Base-by-base conservation (phyloP, 2,888 invertebrate genomes). In the Leptinotarsa tumamoca region DNA sequence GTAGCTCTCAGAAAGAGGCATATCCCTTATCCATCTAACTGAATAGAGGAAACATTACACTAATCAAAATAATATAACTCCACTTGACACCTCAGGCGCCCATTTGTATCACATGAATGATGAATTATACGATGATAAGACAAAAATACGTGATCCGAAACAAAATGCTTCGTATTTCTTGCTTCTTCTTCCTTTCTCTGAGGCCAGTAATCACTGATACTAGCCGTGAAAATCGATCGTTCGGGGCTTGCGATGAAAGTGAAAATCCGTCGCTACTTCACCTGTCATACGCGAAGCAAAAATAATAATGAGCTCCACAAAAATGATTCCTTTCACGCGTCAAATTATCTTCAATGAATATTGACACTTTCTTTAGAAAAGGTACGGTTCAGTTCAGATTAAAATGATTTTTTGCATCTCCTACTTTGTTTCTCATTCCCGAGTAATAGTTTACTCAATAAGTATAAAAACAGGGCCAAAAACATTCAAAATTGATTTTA, bases 71-170 rank as follows among this genome's bases (percentile, higher is more conserved):
- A 73, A 76, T 76, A 76, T 76, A 73, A 71, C 67, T 76, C 71
- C 73, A 63, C 74, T 77, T 77, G 71, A 74, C 85, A 85, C 85
- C 84, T 83, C 75, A 79, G 82, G 81, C 82, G 80, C 80, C 83
- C 84, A 83, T 84, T 85, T 86, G 84, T 85, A 85, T 84, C 83
- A 80, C 82, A 83, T 82, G 84, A 86, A 85, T 87, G 85, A 86
- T 86, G 86, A 86, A 87, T 86, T 86, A 85, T 83, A 82, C 82
- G 81, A 82, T 85, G 85, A 86, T 86, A 86, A 85, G 84, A 84
- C 83, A 84, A 85, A 86, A 85, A 84, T 85, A 86, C 87, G 86
- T 86, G 87, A 83, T 79, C 78, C 78, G 86, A 85, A 86, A 85
- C 80, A 79, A 79, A 83, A 85, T 83, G 82, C 73, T 21, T 23